These are phyloP conservation scores for Gobio gobio DNA, from an alignment of 2,113 vertebrate genomes.

Conservation along the genomic window DNA sequence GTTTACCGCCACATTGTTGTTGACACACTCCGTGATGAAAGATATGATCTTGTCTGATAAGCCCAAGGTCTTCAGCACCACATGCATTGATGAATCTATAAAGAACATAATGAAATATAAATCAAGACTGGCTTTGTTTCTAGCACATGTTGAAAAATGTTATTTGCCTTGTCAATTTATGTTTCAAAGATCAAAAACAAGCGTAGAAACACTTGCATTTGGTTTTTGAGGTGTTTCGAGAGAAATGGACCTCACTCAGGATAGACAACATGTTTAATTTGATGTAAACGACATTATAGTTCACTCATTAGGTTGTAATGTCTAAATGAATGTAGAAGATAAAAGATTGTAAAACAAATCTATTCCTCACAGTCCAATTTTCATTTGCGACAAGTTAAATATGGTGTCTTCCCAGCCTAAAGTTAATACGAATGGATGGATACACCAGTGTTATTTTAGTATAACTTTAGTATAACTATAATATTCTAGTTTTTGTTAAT, in stretches of 20 bases:
- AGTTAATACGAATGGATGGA: not conserved
- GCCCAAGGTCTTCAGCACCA: slow-evolving; percentile 81
- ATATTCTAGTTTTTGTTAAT: not conserved
- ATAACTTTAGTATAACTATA: not conserved
- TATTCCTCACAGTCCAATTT: too few species aligned
- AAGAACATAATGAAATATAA: slow-evolving; percentile 8
- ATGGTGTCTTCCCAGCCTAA: too few species aligned
- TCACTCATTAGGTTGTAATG: not conserved
- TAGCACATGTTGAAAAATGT: not conserved
- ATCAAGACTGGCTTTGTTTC: not conserved
- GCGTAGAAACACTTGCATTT: not conserved
- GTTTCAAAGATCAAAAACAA: not conserved
- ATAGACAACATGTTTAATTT: not conserved
- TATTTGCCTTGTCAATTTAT: not conserved
- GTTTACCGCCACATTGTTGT: slow-evolving; percentile 82
- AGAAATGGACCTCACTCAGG: not conserved
- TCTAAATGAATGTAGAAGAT: not conserved
- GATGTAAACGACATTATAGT: not conserved
- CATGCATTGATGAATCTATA: slow-evolving; percentile 86
- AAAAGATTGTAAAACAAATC: too few species aligned
- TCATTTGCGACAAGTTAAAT: too few species aligned
- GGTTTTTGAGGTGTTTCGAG: not conserved
- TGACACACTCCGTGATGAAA: slow-evolving; percentile 80
- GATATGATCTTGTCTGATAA: slow-evolving; percentile 81
- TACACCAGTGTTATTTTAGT: not conserved